These are phyloP conservation scores for Lampropteryx suffumata DNA, from an alignment of 2,888 invertebrate genomes.

Conservation along the genomic window DNA sequence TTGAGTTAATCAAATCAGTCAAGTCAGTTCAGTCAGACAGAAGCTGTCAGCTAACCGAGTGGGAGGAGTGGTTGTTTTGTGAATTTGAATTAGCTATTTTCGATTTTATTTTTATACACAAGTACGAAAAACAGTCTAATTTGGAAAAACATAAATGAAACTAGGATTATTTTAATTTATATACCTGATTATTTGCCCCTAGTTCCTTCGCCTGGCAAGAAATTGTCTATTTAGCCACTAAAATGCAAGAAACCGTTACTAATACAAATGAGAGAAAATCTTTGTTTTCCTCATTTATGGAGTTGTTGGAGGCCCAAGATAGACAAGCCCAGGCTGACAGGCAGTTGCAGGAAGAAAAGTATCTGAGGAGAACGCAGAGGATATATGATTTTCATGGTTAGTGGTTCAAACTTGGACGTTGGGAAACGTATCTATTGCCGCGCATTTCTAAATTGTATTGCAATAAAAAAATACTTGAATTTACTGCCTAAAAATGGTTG, in stretches of 20 bases:
- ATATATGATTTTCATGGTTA: slow-evolving; percentile 76
- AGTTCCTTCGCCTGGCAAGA: slow-evolving; percentile 9
- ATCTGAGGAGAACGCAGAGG: slow-evolving; percentile 68
- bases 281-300: slow-evolving; percentile 70
- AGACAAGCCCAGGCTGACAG: slow-evolving; percentile 65
- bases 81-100: slow-evolving; percentile 58
- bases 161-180: not conserved
- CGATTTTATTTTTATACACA: slow-evolving; percentile 53
- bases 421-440: slow-evolving; percentile 15
- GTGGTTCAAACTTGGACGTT: slow-evolving; percentile 24
- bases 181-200: not conserved
- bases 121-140: slow-evolving; percentile 20
- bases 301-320: slow-evolving; percentile 67
- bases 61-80: slow-evolving; percentile 51
- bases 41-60: slow-evolving; percentile 41
- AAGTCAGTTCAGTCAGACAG: slow-evolving; percentile 36
- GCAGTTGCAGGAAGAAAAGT: slow-evolving; percentile 72
- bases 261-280: slow-evolving; percentile 71
- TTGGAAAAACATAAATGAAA: slow-evolving; percentile 6
- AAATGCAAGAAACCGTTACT: slow-evolving; percentile 80
- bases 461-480: too few relatives aligned
- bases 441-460: slow-evolving; percentile 7
- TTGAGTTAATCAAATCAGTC: too few relatives aligned
- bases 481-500: too few relatives aligned
- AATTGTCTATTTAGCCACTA: slow-evolving; percentile 41